Percentiles rank a stretch among this genome's conserved stretches.
phyloP scores from a whole-genome alignment of 2,888 invertebrate genomes.

The Thymelicus lineola region DNA sequence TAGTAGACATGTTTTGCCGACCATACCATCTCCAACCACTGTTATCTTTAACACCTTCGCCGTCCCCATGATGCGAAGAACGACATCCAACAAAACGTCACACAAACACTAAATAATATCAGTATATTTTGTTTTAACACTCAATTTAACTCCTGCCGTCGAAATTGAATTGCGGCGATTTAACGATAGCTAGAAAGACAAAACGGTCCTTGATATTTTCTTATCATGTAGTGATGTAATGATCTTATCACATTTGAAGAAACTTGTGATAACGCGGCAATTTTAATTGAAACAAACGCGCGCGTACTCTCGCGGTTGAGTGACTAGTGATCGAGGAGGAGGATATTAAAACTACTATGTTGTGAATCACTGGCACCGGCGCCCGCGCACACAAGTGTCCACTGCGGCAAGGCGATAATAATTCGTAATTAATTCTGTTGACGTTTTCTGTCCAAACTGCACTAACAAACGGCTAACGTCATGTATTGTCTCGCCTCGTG shows the following conservation, averaged over 20 bases:
- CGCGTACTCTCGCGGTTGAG: slow-evolving; percentile 70
- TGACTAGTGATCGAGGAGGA: slow-evolving; percentile 60
- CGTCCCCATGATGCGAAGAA: slow-evolving; percentile 72
- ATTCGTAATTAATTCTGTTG: slow-evolving; percentile 69
- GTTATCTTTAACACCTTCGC: slow-evolving; percentile 92
- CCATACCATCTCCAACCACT: slow-evolving; percentile 95
- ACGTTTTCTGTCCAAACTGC: slow-evolving; percentile 64
- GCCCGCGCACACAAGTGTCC: slow-evolving; percentile 46
- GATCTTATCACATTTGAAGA: slow-evolving; percentile 78
- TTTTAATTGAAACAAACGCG: slow-evolving; percentile 64
- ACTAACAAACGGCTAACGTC: slow-evolving; percentile 59
- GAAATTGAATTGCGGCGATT: slow-evolving; percentile 55
- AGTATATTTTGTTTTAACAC: slow-evolving; percentile 60
- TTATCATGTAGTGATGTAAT: slow-evolving; percentile 81
- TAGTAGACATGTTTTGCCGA: slow-evolving; percentile 95
- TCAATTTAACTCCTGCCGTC: slow-evolving; percentile 51
- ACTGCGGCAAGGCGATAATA: slow-evolving; percentile 45
- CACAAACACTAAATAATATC: slow-evolving; percentile 57
- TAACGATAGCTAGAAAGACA: slow-evolving; percentile 57
- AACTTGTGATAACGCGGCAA: slow-evolving; percentile 68
- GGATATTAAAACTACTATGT: slow-evolving; percentile 38
- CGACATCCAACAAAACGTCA: slow-evolving; percentile 67
- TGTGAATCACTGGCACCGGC: slow-evolving; percentile 38
- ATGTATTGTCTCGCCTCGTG: slow-evolving; percentile 43
- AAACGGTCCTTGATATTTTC: slow-evolving; percentile 65